Conservation (phyloP, 1,140 invertebrate genomes). For the Aphelinus atriplicis region DNA sequence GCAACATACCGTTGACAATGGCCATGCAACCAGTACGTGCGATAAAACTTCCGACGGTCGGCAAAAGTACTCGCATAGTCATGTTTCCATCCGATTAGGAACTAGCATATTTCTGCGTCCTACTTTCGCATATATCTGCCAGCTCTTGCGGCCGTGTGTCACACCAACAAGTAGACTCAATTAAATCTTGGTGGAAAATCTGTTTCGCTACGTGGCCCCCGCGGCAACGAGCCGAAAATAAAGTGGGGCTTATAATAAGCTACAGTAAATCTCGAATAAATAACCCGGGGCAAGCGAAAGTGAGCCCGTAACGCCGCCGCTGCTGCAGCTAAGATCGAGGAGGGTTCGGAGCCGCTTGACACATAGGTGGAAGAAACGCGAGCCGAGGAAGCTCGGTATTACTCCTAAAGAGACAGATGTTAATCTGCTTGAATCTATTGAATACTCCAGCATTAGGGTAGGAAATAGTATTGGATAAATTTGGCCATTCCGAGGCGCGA, state of each 20-base stretch:
- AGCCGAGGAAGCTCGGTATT: too few species aligned
- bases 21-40: too few species aligned
- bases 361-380: neutral
- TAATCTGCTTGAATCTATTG: too few species aligned
- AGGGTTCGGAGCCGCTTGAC: conserved; percentile 43
- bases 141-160: neutral
- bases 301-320: conserved; percentile 4
- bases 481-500: too few species aligned
- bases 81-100: neutral
- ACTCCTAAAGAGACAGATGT: too few species aligned
- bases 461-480: too few species aligned
- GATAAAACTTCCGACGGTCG: neutral
- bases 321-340: conserved; percentile 50
- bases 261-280: conserved; percentile 67
- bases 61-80: neutral
- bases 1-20: too few species aligned
- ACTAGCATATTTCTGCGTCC: neutral
- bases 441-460: too few species aligned
- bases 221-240: conserved; percentile 57
- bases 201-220: conserved; percentile 57
- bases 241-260: conserved; percentile 67
- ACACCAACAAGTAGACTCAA: conserved; percentile 53
- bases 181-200: conserved; percentile 65
- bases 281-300: conserved; percentile 53
- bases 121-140: neutral